A percentile compares a stretch with the other conserved stretches of the same genome.
These are phyloP conservation scores for Nothocercus nigrocapillus DNA, from an alignment of 2,113 vertebrate species.

Conservation along the genomic window DNA sequence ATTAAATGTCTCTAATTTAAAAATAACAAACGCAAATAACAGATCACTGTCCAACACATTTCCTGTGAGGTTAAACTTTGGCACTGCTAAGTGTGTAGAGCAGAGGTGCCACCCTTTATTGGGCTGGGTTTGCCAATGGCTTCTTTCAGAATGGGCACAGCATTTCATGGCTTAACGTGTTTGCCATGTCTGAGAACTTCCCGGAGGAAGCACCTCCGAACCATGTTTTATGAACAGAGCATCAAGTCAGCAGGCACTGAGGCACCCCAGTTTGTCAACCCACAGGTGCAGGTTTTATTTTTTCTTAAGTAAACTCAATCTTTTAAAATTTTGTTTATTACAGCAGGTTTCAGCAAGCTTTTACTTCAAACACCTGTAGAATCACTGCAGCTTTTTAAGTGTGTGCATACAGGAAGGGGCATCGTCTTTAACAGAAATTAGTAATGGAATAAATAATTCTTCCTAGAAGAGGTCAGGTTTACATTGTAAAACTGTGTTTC, in stretches of 20 bases:
- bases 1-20: neutral
- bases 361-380: neutral
- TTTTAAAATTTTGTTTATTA: neutral
- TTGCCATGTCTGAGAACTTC: neutral
- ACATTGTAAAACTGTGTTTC: neutral
- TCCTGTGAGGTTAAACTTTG: neutral
- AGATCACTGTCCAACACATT: neutral
- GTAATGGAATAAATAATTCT: neutral
- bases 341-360: neutral
- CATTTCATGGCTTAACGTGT: neutral
- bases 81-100: neutral
- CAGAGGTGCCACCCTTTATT: neutral
- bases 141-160: neutral
- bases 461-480: neutral
- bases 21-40: neutral
- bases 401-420: neutral
- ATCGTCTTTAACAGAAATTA: neutral
- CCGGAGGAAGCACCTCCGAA: neutral
- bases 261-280: neutral
- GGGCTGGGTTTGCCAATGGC: accelerated
- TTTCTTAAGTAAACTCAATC: neutral
- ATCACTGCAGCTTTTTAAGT: neutral
- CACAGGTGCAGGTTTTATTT: neutral
- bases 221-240: neutral
- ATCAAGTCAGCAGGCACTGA: neutral